Percentiles rank a stretch among this genome's conserved stretches.
Evolutionary conservation across 2,797 vertebrate species (phyloP).

Genomic region (Anguilla obscura): DNA sequence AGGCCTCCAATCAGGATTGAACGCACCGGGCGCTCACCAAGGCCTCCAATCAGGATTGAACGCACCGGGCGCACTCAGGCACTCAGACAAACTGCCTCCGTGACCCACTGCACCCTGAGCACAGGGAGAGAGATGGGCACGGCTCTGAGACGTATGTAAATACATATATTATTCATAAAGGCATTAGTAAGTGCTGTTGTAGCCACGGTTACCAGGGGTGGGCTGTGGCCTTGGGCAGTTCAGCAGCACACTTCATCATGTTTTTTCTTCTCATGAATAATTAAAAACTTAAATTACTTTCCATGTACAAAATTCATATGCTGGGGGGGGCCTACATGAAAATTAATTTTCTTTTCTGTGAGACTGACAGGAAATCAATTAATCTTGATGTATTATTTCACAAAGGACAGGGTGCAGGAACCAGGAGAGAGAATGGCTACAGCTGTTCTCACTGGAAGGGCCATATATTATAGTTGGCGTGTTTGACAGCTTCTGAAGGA

Average conservation of each 20-base stretch:
- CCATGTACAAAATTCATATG: constrained; percentile 99
- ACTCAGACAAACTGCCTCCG: constrained; percentile 67
- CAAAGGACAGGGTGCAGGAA: constrained; percentile 95
- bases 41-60: too few species aligned
- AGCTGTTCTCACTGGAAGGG: constrained; percentile 99
- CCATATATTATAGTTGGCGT: constrained; percentile 99
- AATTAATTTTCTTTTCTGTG: constrained; percentile 99
- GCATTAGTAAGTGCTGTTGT: constrained; percentile 80
- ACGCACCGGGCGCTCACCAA: too few species aligned
- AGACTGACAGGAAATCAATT: constrained; percentile 98
- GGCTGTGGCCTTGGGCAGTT: constrained; percentile 84
- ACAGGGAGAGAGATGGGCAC: constrained; percentile 74
- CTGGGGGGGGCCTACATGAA: constrained; percentile 96
- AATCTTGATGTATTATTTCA: constrained; percentile 99
- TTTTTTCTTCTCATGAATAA: constrained; percentile 97
- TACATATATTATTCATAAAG: constrained; percentile 92
- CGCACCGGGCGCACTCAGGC: background rate
- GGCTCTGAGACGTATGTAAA: constrained; percentile 85
- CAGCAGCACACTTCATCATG: constrained; percentile 86
- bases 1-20: too few species aligned
- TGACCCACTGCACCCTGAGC: constrained; percentile 78
- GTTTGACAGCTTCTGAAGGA: constrained; percentile 99
- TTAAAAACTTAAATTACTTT: constrained; percentile 99
- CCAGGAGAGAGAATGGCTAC: constrained; percentile 95
- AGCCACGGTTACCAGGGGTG: constrained; percentile 81